phyloP scores from a whole-genome alignment of 2,888 invertebrate species.

The Cephus pygmeus region DNA sequence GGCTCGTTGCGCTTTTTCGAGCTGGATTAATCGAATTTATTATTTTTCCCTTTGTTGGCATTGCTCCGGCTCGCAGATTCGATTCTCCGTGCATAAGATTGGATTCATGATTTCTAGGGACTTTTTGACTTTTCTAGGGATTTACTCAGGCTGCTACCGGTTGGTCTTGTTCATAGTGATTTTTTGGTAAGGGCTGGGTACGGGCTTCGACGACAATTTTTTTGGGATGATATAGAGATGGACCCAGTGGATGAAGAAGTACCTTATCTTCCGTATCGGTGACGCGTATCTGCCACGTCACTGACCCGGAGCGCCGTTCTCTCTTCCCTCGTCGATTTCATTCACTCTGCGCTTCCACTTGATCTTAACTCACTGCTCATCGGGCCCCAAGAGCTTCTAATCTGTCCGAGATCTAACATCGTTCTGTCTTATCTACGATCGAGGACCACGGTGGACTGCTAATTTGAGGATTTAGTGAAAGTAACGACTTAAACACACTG shows the following conservation, averaged over 20 bases:
- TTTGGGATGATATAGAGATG: neutral
- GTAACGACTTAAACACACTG: constrained; percentile 43
- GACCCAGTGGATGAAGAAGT: neutral
- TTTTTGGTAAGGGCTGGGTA: neutral
- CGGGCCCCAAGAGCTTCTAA: constrained; percentile 3
- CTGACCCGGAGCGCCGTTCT: constrained; percentile 30
- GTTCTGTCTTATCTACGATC: constrained; percentile 56
- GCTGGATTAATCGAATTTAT: constrained; percentile 63
- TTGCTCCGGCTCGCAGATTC: neutral
- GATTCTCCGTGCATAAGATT: neutral
- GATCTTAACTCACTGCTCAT: neutral
- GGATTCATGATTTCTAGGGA: neutral
- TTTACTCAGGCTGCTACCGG: too few species aligned
- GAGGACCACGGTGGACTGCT: constrained; percentile 49
- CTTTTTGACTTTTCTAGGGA: neutral
- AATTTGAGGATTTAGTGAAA: constrained; percentile 59
- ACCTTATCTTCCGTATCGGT: constrained; percentile 37
- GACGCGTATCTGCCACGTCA: constrained; percentile 58
- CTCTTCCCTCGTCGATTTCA: neutral
- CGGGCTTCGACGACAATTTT: neutral
- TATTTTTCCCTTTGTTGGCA: constrained; percentile 30
- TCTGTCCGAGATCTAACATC: constrained; percentile 44
- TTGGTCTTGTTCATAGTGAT: neutral
- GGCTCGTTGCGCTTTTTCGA: constrained; percentile 62
- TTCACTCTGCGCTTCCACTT: neutral